Base-by-base conservation (phyloP, 1,140 invertebrate genomes). In the Caenorhabditis brenneri region DNA sequence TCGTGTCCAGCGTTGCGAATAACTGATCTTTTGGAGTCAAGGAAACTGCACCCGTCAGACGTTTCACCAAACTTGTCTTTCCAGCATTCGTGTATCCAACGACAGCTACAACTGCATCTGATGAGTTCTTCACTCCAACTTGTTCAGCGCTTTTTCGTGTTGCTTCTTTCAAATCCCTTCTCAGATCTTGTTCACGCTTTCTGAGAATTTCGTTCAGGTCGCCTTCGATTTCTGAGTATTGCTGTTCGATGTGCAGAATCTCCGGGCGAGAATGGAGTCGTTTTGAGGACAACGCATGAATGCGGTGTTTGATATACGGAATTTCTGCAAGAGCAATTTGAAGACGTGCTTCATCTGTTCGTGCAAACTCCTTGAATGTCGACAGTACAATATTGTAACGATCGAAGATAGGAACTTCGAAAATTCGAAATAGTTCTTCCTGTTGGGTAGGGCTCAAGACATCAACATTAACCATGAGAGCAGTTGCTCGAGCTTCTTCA, bases 1-100 rank as follows among this genome's bases (percentile, higher is more conserved):
- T 96, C 0, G 96, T 95, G 91, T 97, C 96, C 9, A 97, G 91
- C 1, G 96, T 97, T 2, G 96, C 96, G 92, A 97, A 97, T 33
- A 97, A 91, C 85, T 94, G 93, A 92, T 97, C 93, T 87, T 93
- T 92, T 9, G 96, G 95, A 86, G 92, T 86, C 69, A 96, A 87
- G 7, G 89, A 91, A 24, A 91, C 87, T 88, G 95, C 93, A 1
- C 93, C 93, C 6, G 89, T 90, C 48, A 90, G 79, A 78, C 80
- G 83, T 85, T 91, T 89, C 15, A 91, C 90, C 19, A 90, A 55
- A 33, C 85, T 86, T 36, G 87, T 87, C 55, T 91, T 91, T 91
- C 93, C 96, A 55, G 94, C 93, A 92, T 97, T 97, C 24, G 96
- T 97, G 24, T 97, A 97, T 0, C 96, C 96, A 81, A 97, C 94